These are phyloP conservation scores for Lobophora halterata DNA, from an alignment of 2,888 invertebrate species.

Conservation along the genomic window DNA sequence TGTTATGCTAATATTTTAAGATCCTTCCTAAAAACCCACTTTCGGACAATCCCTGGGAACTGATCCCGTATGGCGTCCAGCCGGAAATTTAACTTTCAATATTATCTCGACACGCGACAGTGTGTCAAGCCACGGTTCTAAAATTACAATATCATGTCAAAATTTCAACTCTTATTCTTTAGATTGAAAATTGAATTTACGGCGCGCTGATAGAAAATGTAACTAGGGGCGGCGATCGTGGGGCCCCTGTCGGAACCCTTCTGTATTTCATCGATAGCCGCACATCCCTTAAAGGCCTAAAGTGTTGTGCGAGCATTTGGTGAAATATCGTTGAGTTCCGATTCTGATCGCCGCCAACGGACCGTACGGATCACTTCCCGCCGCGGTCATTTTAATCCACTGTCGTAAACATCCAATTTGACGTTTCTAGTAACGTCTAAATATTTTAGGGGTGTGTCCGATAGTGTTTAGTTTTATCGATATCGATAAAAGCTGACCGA, in stretches of 20 bases:
- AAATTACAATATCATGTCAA: no score
- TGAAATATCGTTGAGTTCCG: conserved; percentile 62
- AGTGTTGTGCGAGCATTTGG: conserved; percentile 67
- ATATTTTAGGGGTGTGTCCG: conserved; percentile 64
- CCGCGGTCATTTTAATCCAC: conserved; percentile 40
- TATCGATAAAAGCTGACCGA: conserved; percentile 45
- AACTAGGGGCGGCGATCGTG: conserved; percentile 65
- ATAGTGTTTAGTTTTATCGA: conserved; percentile 70
- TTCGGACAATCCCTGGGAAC: conserved; percentile 58
- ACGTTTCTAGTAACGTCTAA: conserved; percentile 59
- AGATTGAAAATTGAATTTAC: conserved; percentile 49
- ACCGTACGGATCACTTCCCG: conserved; percentile 64
- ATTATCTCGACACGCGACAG: conserved; percentile 11
- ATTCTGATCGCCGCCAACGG: conserved; percentile 65
- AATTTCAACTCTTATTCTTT: conserved; percentile 14
- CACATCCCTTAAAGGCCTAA: conserved; percentile 76
- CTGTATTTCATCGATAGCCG: conserved; percentile 63
- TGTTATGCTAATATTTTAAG: conserved; percentile 64
- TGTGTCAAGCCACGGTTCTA: no score
- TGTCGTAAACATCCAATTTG: conserved; percentile 53
- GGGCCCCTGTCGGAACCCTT: conserved; percentile 67
- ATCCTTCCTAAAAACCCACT: conserved; percentile 56
- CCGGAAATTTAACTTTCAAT: conserved; percentile 53
- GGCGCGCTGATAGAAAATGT: conserved; percentile 46
- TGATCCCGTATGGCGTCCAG: conserved; percentile 58